These are phyloP conservation scores for Anoplolepis gracilipes DNA, from an alignment of 1,140 invertebrate genomes.

Conservation along the genomic window DNA sequence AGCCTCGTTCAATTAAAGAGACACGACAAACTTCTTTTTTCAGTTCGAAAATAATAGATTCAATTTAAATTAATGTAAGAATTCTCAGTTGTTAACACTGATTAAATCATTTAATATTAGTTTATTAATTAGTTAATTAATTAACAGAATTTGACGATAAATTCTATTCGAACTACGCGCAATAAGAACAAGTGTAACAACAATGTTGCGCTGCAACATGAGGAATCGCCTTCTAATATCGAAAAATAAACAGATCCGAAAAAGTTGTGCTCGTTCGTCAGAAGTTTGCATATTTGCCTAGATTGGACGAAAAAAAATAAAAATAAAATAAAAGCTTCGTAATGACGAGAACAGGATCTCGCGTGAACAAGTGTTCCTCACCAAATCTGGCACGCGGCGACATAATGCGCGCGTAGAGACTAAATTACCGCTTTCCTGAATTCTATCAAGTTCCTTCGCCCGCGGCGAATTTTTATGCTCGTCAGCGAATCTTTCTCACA, in stretches of 20 bases:
- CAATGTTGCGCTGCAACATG: too few species aligned
- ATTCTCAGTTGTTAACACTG: neutral
- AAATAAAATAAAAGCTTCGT: neutral
- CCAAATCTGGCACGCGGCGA: conserved; percentile 56
- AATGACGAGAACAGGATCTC: neutral
- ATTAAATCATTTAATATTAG: neutral
- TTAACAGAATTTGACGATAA: neutral
- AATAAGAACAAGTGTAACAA: neutral
- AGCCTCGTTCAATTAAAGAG: neutral
- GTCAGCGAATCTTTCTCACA: conserved; percentile 24
- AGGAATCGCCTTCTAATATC: neutral
- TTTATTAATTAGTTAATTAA: too few species aligned
- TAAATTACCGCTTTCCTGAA: conserved; percentile 62
- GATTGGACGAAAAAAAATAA: neutral
- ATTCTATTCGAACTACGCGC: neutral
- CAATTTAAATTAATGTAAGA: neutral
- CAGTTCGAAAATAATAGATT: neutral
- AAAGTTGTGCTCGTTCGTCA: conserved; percentile 1
- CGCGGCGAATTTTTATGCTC: neutral
- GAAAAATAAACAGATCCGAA: neutral
- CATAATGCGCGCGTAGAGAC: conserved; percentile 44
- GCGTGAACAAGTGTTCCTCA: conserved; percentile 63
- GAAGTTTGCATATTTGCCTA: conserved; percentile 19
- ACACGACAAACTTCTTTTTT: neutral
- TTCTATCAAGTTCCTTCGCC: conserved; percentile 30